Evolutionary conservation across 2,113 vertebrate genomes (phyloP).

Genomic region (Shinisaurus crocodilurus): DNA sequence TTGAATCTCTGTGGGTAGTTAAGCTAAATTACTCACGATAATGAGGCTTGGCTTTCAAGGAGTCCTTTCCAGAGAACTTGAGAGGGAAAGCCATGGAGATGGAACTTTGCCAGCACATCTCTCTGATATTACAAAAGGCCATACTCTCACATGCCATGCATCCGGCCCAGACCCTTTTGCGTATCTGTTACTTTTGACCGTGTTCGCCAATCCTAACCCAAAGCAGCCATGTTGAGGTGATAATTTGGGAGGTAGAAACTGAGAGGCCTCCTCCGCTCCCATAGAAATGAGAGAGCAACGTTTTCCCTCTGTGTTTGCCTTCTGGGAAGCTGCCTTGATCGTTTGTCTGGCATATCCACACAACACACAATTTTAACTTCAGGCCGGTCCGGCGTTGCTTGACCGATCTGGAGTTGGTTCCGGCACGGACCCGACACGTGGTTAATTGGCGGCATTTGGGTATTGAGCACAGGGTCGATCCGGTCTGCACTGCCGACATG

Average conservation of each 20-base stretch:
- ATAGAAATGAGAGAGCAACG: neutral
- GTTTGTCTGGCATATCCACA: too few species aligned
- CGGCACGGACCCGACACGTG: neutral
- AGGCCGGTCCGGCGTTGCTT: neutral
- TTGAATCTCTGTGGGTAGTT: slow-evolving; percentile 46
- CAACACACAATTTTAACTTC: neutral
- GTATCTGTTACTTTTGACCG: neutral
- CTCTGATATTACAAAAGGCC: neutral
- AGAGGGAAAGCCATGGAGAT: neutral
- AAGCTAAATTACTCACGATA: slow-evolving; percentile 43
- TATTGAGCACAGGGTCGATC: neutral
- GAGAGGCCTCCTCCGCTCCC: neutral
- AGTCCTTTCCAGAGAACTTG: neutral
- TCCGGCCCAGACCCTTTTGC: neutral
- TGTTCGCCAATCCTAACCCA: neutral
- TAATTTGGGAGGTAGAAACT: neutral
- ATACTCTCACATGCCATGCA: neutral
- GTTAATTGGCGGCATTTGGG: neutral
- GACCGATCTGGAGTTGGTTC: neutral
- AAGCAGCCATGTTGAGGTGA: neutral
- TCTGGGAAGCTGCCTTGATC: neutral
- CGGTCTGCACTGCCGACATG: too few species aligned
- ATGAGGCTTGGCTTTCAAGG: slow-evolving; percentile 28
- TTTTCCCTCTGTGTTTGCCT: too few species aligned
- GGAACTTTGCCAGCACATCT: neutral